Base-by-base conservation (phyloP, 1,140 invertebrate genomes). In the Eupristina koningsbergeri region DNA sequence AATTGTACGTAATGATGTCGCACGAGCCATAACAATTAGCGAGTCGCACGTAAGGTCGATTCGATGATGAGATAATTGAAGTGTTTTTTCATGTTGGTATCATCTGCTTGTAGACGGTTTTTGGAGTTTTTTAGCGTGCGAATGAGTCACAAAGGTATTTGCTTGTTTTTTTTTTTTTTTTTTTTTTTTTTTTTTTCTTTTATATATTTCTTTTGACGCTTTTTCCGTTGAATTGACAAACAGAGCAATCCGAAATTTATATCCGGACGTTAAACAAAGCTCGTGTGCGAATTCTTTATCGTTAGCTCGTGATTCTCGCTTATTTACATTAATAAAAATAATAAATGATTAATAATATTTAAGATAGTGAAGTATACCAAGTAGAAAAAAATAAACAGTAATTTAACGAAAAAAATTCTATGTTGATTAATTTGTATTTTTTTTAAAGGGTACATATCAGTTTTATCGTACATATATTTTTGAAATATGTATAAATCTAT, bases 51-150 rank as follows among this genome's bases (percentile, higher is more conserved):
- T 29, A 17, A 83, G 81, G 61, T 69, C 81, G 64, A 83, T 77
- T 77, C 63, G 81, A 83, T 69, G 61, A 83, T 77, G 81, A 83
- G 81, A 83, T 83, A 83, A 82, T 82, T 79, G 74, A 64, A 0
- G 34, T n/a, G n/a, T 19, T 75, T 22, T 75, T 39, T 31, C 34
- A 61, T 39, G 15, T 50, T 34, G 19, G 8, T 39, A 13, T 9
- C 74, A 39, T 36, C 50, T 47, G 50, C 7, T 53, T 22, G 22
- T 58, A 6, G 58, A 64, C 76, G 78, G 73, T 53, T 75, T 74
- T 79, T 22, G 73, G 7, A 15, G 36, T 61, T 41, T 41, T 9
- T 77, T 58, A 45, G 41, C 39, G n/a, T 31, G n/a, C 45, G 17
- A 11, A 34, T 71, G 79, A 80, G 19, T 80, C 47, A 71, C 67